Conservation (phyloP, 1,140 invertebrate species). For the Saccostrea cuccullata region DNA sequence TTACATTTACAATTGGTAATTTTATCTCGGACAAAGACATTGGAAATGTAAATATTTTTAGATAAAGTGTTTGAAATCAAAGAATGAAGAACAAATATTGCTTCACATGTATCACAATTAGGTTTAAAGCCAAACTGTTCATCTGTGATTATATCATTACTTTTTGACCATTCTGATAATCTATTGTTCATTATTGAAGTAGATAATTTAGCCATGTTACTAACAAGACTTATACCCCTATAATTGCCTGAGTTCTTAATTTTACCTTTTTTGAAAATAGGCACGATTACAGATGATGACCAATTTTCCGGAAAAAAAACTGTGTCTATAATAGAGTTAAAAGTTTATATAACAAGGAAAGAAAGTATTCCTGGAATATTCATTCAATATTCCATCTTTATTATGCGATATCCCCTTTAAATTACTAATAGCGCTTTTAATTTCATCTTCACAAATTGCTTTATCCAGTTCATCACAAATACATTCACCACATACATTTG, state of each 20-base stretch:
- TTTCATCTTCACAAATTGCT: too few species aligned
- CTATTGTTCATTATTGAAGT: constrained; percentile 40
- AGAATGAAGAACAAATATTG: too few species aligned
- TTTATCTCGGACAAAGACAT: too few species aligned
- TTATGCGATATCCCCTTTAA: constrained; percentile 32
- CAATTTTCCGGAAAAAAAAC: constrained; percentile 39
- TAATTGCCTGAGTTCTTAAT: background rate
- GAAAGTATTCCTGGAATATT: constrained; percentile 34
- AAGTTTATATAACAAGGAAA: constrained; percentile 14
- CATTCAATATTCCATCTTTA: constrained; percentile 44
- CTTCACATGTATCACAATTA: background rate
- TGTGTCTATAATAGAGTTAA: constrained; percentile 41
- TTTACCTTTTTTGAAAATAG: constrained; percentile 42
- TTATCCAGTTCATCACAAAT: too few species aligned
- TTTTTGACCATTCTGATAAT: constrained; percentile 15
- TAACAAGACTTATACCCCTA: constrained; percentile 43
- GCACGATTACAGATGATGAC: constrained; percentile 33
- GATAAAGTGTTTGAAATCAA: background rate
- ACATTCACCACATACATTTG: too few species aligned
- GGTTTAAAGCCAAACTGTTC: constrained; percentile 42
- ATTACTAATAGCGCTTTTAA: too few species aligned
- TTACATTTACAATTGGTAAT: too few species aligned
- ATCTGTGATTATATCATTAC: constrained; percentile 39
- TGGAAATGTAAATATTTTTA: too few species aligned
- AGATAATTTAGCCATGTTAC: constrained; percentile 40